Base-by-base conservation (phyloP, 2,888 invertebrate genomes). In the Catonia carolina region DNA sequence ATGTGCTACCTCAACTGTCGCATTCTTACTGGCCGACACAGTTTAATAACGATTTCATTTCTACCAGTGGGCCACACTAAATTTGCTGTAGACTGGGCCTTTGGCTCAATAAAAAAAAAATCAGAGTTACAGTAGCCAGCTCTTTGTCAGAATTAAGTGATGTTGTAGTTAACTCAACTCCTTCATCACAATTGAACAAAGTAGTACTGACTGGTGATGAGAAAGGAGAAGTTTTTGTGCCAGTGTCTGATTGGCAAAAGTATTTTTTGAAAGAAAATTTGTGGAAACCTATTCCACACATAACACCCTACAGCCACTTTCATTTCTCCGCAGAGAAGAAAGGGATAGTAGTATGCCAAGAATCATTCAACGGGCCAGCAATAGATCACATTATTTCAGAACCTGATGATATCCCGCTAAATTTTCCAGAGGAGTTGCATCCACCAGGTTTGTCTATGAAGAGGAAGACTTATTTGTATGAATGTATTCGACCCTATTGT, bases 51-150 rank as follows among this genome's bases (percentile, higher is more conserved):
- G 10, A 35, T 55, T 10, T 49, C 49, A 7, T 55, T 55, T 18
- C 14, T 55, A 39, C 49, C 37, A 7, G 49, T 55, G 17, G 55
- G 55, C 2, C 55, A 55, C 20, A 55, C 55, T 15, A 55, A 55
- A 20, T 55, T 48, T 22, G 2, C 55, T 1, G 48, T 48, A 17
- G 55, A 55, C n/a, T 55, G 55, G 55, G 48, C 23, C 1, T 55
- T 49, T n/a, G 55, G 27, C 1, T 31, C 49, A 2, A 12, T 55
- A 2, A 55, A 35, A 49, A 47, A 33, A 54, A 36, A 31, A 47
- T 54, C 22, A 47, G 48, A 14, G 18, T 17, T 1, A 41, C 31
- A 2, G 8, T 27, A n/a, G 33, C 49, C 2, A 49, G 22, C 6
- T 37, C 31, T 1, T 1, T 49, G 6, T 5, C 2, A 15, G 49